Evolutionary conservation across 2,888 invertebrate species (phyloP), one percentile per base, ranked within the genome.

Genomic region (Lottia gigantea): DNA sequence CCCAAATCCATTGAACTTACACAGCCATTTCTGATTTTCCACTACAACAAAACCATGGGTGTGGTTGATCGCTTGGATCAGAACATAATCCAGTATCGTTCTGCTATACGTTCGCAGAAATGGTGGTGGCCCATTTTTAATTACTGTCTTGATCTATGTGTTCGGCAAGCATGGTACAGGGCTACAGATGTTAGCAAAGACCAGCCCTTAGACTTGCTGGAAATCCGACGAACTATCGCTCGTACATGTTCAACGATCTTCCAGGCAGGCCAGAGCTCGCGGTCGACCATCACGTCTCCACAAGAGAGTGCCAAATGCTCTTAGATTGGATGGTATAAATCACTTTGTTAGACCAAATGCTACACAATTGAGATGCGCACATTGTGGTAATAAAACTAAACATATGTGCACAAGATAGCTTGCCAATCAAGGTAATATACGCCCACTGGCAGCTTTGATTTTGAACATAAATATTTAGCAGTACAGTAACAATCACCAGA

Each of bases 11-110:
- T 73, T 15, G n/a, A 40, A 45, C 46, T 68, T 40, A 45, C 25
- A 8, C 66, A 68, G 46, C 67, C 69, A 19, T 40, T 46, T 47
- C 46, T 45, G 40, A 65, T 74, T 12, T 40, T 46, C 15, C 62
- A 64, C 19, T 74, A 63, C 65, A 74, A 72, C 64, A 16, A 64
- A 45, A 66, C 61, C 19, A 74, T 74, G 71, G 74, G 68, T n/a
- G 68, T 68, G 15, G 68, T 71, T 15, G 71, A 72, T 61, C 66
- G 71, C 25, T 68, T 74, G 65, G 72, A 74, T 61, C 26, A 71
- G 40, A 68, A 68, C 31, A 61, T 71, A 25, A 45, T 11, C 40
- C 46, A 67, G 12, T 71, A 71, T 46, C 64, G 66, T 1, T 45
- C 61, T 14, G 15, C 12, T 26, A 64, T 68, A 15, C 31, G 64